Evolutionary conservation across 1,140 invertebrate genomes (phyloP).

Genomic region (Aricia agestis): DNA sequence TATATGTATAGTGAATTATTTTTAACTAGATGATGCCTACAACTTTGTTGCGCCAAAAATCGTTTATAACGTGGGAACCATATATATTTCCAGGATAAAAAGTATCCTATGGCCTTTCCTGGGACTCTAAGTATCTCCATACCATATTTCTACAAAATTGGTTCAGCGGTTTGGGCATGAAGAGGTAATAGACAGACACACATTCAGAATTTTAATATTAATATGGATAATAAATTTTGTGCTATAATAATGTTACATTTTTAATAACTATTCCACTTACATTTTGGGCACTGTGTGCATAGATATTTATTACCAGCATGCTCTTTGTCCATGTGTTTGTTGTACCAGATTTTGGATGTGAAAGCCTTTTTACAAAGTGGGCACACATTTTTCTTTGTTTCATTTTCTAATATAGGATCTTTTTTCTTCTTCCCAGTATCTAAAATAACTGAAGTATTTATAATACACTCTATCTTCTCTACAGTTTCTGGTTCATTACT

Average conservation of each 20-base stretch:
- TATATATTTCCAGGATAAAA: too few species aligned
- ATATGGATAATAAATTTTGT: too few species aligned
- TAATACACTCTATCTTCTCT: neutral
- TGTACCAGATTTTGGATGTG: slow-evolving; percentile 56
- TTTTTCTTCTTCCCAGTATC: neutral
- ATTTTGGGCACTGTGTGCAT: slow-evolving; percentile 45
- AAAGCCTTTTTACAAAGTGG: slow-evolving; percentile 52
- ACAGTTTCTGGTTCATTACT: neutral
- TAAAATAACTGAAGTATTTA: neutral
- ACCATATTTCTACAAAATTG: too few species aligned
- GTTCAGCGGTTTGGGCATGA: too few species aligned
- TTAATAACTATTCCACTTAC: slow-evolving; percentile 29
- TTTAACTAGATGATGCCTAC: too few species aligned
- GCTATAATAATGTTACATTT: neutral
- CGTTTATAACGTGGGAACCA: too few species aligned
- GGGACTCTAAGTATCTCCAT: too few species aligned
- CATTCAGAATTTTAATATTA: too few species aligned
- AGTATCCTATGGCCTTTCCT: too few species aligned
- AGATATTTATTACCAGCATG: slow-evolving; percentile 48
- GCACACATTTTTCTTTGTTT: slow-evolving; percentile 45
- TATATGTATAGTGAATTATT: too few species aligned
- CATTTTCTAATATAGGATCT: slow-evolving; percentile 6
- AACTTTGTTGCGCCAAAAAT: too few species aligned
- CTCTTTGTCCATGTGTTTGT: slow-evolving; percentile 58
- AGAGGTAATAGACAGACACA: too few species aligned